Base-by-base conservation (phyloP, 2,113 vertebrate species). In the Scalopus aquaticus region DNA sequence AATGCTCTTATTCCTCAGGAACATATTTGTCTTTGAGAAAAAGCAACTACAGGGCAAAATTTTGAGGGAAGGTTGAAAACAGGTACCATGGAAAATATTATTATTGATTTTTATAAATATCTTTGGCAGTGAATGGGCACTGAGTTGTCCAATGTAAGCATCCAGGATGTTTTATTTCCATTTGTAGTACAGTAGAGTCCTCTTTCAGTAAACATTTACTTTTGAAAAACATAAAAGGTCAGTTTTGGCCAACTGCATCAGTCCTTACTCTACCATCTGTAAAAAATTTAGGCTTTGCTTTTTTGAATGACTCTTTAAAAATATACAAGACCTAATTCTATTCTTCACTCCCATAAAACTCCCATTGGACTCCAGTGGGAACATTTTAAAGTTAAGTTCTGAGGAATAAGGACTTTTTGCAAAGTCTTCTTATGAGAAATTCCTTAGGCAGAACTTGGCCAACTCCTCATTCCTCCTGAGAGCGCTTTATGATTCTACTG, bases 301-400 rank as follows among this genome's bases (percentile, higher is more conserved):
- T 93, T 97, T 92, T 91, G 91, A 95, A 93, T 92, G 95, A 91
- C 94, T 93, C 95, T 95, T 94, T 95, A 96, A 97, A 97, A 96
- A 92, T 90, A 95, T 49, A 95, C 77, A 96, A 93, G 93, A 78
- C 86, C 64, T 60, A 94, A 93, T 94, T 95, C 95, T 92, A 88
- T 94, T 73, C 93, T 78, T 64, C 67, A 84, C 44, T 79, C 86
- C 86, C 67, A 56, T 94, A 93, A 94, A 96, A 94, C 44, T 96
- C 90, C 95, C 72, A 51, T 51, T 90, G 93, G 92, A 86, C 72
- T 96, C 81, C 64, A 64, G 72, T 64, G 88, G 87, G 88, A 97
- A 88, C 84, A 80, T 93, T 93, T 96, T 90, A 94, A 94, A 93
- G 92, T 92, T 56, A 80, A 90, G 81, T 92, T 94, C 91, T 90